Conservation (phyloP, 1,140 invertebrate species). For the Patella vulgata region DNA sequence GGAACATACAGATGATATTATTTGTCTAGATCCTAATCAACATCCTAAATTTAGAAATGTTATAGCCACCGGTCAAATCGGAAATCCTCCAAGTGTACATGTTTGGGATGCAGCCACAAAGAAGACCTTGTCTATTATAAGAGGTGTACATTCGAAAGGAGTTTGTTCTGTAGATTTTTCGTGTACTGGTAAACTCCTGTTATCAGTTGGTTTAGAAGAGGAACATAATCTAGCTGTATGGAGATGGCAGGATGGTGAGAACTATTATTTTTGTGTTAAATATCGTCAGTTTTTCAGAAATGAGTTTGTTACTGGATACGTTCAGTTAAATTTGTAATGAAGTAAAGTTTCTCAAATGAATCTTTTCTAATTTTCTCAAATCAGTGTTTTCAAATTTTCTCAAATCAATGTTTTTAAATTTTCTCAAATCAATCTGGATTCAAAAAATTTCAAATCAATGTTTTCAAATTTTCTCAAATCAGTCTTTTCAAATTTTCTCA, state of each 20-base stretch:
- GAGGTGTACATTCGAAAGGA: slow-evolving; percentile 57
- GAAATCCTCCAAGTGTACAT: slow-evolving; percentile 58
- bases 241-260: slow-evolving; percentile 66
- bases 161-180: slow-evolving; percentile 66
- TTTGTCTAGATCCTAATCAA: slow-evolving; percentile 65
- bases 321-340: neutral
- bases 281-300: slow-evolving; percentile 2
- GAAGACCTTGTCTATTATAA: slow-evolving; percentile 62
- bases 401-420: too few relatives aligned
- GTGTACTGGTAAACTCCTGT: slow-evolving; percentile 63
- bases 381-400: too few relatives aligned
- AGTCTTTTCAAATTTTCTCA: too few relatives aligned
- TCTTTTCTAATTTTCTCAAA: slow-evolving; percentile 2
- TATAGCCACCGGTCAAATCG: slow-evolving; percentile 66
- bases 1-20: slow-evolving; percentile 67
- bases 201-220: slow-evolving; percentile 63
- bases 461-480: too few relatives aligned
- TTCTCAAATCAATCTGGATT: too few relatives aligned
- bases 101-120: slow-evolving; percentile 64
- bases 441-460: too few relatives aligned
- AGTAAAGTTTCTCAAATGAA: neutral
- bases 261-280: too few relatives aligned
- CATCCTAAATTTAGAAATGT: slow-evolving; percentile 64
- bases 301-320: neutral
- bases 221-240: slow-evolving; percentile 64